Conservation (phyloP, 2,797 vertebrate species). For the Siniperca undulata region DNA sequence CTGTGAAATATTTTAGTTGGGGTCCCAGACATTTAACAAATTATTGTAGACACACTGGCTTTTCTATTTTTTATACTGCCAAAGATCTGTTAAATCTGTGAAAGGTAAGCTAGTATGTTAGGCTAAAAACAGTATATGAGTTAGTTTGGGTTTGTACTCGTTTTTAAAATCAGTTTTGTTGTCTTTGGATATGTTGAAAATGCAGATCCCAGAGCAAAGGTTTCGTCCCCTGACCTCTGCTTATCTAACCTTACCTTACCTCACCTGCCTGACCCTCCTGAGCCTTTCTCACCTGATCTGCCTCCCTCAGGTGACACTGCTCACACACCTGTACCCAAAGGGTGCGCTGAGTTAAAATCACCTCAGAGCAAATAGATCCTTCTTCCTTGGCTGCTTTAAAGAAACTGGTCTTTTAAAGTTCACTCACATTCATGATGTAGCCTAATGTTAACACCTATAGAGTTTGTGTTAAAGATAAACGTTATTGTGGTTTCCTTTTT, state of each 20-base stretch:
- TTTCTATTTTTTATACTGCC: too few species aligned
- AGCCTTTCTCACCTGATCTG: slow-evolving; percentile 28
- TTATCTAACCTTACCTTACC: slow-evolving; percentile 33
- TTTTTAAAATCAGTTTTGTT: neutral
- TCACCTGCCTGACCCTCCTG: slow-evolving; percentile 26
- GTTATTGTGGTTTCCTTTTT: neutral
- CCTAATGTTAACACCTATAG: neutral
- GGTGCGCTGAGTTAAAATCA: slow-evolving; percentile 25
- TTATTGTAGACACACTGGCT: too few species aligned
- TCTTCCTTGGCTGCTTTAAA: neutral
- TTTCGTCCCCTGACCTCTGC: slow-evolving; percentile 37
- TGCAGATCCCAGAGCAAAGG: slow-evolving; percentile 36
- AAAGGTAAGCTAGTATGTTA: too few species aligned
- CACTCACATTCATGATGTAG: neutral
- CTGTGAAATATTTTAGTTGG: too few species aligned
- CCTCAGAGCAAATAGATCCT: slow-evolving; percentile 17
- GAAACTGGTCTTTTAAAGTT: neutral
- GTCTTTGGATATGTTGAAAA: slow-evolving; percentile 35
- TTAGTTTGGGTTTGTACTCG: neutral
- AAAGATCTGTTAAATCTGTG: too few species aligned
- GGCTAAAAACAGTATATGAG: too few species aligned
- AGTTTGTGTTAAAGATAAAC: neutral
- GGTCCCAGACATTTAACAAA: too few species aligned
- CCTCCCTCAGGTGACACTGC: slow-evolving; percentile 47
- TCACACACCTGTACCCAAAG: slow-evolving; percentile 48